Percentiles rank a stretch among this genome's conserved stretches.
phyloP scores from a whole-genome alignment of 2,113 vertebrate species.

The Leucoraja erinaceus region DNA sequence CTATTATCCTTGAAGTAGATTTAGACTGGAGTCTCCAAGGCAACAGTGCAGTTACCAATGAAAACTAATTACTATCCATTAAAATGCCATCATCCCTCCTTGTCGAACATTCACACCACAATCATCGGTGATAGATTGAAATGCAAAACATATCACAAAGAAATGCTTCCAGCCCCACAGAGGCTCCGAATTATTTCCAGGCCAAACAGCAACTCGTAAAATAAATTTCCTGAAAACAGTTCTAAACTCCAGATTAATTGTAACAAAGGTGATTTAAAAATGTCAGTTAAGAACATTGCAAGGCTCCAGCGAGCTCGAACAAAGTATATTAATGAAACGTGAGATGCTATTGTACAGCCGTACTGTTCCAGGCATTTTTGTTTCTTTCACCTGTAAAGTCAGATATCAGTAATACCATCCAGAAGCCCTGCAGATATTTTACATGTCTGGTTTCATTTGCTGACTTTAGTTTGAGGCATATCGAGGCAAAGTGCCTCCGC shows the following conservation, averaged over 20 bases:
- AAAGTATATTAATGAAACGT: neutral
- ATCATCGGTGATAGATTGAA: conserved; percentile 10
- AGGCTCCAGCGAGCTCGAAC: neutral
- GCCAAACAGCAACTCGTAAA: neutral
- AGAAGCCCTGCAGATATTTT: neutral
- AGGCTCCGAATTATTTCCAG: neutral
- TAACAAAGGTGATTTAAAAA: neutral
- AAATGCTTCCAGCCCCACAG: neutral
- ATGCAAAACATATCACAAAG: neutral
- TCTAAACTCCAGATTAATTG: neutral
- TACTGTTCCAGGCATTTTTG: neutral
- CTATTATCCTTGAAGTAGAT: neutral
- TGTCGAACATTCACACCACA: neutral
- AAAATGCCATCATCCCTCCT: neutral
- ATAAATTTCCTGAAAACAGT: neutral
- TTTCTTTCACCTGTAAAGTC: neutral
- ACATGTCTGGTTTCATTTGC: neutral
- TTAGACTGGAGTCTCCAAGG: conserved; percentile 7
- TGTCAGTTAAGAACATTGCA: neutral
- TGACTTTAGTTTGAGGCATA: neutral
- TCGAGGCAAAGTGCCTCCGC: neutral
- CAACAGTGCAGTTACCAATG: neutral
- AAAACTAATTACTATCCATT: conserved; percentile 36
- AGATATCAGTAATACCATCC: neutral
- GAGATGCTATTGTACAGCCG: neutral